Evolutionary conservation across 2,888 invertebrate species (phyloP).

Genomic region (Lydus trimaculatus): DNA sequence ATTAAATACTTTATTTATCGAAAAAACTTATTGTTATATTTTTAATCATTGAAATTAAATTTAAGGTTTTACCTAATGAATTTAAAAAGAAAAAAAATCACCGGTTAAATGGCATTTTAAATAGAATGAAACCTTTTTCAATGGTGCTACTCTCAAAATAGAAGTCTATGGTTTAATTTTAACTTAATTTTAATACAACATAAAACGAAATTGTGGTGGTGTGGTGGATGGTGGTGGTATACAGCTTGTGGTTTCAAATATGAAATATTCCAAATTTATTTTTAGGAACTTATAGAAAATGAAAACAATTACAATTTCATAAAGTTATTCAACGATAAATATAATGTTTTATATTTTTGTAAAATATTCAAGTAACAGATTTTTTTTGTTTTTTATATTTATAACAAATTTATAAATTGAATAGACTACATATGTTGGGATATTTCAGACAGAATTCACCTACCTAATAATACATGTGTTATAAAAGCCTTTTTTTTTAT

Average conservation of each 20-base stretch:
- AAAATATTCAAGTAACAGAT: too few species aligned
- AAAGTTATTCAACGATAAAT: not conserved
- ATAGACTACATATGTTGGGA: not conserved
- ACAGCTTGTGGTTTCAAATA: too few species aligned
- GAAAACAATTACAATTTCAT: not conserved
- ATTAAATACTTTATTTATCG: too few species aligned
- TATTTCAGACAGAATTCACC: not conserved
- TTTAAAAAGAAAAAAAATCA: not conserved
- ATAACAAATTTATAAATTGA: not conserved
- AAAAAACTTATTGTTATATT: too few species aligned
- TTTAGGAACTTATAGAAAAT: not conserved
- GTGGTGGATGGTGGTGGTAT: too few species aligned
- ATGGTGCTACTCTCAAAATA: not conserved
- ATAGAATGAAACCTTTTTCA: not conserved
- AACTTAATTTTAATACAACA: not conserved
- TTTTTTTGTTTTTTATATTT: not conserved
- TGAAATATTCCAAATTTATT: not conserved
- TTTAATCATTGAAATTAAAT: not conserved
- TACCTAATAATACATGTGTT: not conserved
- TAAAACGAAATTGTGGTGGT: not conserved
- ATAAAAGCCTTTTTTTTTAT: not conserved
- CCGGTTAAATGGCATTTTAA: not conserved
- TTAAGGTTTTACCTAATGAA: not conserved
- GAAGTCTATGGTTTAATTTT: slow-evolving; percentile 3
- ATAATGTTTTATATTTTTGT: too few species aligned